phyloP scores from a whole-genome alignment of 1,140 invertebrate species.

The Zaprionus nigranus region DNA sequence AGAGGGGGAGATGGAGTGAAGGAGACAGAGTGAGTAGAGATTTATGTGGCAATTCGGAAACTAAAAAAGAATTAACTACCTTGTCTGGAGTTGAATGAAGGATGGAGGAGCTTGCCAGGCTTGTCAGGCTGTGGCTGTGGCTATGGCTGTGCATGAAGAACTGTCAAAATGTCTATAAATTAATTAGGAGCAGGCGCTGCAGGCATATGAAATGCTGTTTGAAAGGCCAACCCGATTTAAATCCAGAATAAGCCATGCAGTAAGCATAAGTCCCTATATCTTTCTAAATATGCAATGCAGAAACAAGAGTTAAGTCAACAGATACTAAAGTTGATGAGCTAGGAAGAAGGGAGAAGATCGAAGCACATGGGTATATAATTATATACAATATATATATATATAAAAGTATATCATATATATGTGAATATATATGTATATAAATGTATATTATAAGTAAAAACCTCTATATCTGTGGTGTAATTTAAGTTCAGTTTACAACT shows the following conservation, averaged over 20 bases:
- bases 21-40: not conserved
- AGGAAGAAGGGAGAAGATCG: too few relatives aligned
- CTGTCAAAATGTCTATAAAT: constrained; percentile 12
- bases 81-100: not conserved
- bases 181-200: not conserved
- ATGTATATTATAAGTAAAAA: too few relatives aligned
- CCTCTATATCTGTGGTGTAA: too few relatives aligned
- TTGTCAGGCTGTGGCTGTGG: not conserved
- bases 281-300: too few relatives aligned
- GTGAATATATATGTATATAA: too few relatives aligned
- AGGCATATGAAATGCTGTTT: not conserved
- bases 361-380: too few relatives aligned
- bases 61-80: constrained; percentile 5
- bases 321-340: too few relatives aligned
- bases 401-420: too few relatives aligned
- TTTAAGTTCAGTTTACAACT: too few relatives aligned
- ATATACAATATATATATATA: too few relatives aligned
- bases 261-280: not conserved
- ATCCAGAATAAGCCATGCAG: not conserved
- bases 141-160: not conserved
- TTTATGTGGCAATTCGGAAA: not conserved
- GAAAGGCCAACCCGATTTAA: not conserved
- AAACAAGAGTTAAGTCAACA: not conserved
- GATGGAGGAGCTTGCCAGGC: not conserved
- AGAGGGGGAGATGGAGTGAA: not conserved